Percentiles rank a stretch among this genome's conserved stretches.
Evolutionary conservation across 2,113 vertebrate species (phyloP).

Genomic region (Oryzias javanicus): DNA sequence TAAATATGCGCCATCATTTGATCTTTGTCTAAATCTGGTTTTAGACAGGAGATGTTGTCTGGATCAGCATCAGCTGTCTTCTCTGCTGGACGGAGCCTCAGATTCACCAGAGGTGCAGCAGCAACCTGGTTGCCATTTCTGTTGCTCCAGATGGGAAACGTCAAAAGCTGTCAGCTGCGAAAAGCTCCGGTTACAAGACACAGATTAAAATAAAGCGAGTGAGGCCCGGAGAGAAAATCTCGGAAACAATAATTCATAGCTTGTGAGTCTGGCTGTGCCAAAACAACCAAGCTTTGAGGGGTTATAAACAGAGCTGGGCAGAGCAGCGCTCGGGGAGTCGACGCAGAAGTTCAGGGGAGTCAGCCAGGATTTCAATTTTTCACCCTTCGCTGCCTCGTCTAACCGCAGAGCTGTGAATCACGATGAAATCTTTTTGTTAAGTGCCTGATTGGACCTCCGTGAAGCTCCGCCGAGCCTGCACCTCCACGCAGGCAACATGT

Average conservation of each 20-base stretch:
- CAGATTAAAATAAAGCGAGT: constrained; percentile 24
- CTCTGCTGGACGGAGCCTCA: not conserved
- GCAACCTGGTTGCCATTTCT: constrained; percentile 20
- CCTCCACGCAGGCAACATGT: not conserved
- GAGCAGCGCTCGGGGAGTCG: constrained; percentile 29
- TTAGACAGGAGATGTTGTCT: too few relatives aligned
- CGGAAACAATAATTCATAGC: constrained; percentile 40
- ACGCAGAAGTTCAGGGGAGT: constrained; percentile 33
- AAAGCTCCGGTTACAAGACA: constrained; percentile 25
- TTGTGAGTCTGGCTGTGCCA: constrained; percentile 38
- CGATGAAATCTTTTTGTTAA: constrained; percentile 24
- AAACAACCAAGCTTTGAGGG: constrained; percentile 45
- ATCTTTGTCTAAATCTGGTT: too few relatives aligned
- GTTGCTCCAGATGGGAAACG: constrained; percentile 34
- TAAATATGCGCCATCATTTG: too few relatives aligned
- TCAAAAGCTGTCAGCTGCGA: constrained; percentile 8
- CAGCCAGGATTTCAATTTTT: constrained; percentile 34
- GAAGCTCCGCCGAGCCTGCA: constrained; percentile 17
- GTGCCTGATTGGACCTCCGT: constrained; percentile 24
- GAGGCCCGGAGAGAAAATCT: constrained; percentile 17
- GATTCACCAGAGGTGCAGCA: not conserved
- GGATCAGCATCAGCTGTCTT: not conserved
- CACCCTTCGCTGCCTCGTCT: constrained; percentile 17
- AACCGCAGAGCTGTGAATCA: constrained; percentile 32
- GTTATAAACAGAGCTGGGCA: constrained; percentile 39